Evolutionary conservation across 2,797 vertebrate genomes (phyloP).

Genomic region (Pipistrellus pipistrellus): DNA sequence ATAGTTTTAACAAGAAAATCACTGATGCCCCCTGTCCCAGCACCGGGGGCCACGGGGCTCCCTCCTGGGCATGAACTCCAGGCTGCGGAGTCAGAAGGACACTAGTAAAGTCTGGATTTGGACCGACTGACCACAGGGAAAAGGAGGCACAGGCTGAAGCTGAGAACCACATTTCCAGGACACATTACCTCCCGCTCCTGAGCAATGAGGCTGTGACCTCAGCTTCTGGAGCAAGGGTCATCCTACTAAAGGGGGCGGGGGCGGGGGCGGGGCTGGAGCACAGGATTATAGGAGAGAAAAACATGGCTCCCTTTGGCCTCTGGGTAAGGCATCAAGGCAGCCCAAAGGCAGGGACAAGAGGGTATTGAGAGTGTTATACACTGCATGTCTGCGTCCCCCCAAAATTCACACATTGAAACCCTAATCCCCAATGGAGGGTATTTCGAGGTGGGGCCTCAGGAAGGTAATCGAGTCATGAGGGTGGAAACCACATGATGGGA

Average conservation of each 20-base stretch:
- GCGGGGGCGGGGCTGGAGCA: background rate
- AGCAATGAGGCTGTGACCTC: background rate
- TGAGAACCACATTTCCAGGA: background rate
- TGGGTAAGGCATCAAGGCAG: background rate
- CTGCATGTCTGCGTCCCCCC: background rate
- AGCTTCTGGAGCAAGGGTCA: background rate
- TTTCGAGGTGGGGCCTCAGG: background rate
- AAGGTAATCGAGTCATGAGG: background rate
- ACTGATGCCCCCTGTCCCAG: background rate
- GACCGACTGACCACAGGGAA: background rate
- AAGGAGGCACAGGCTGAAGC: background rate
- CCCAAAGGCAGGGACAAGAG: background rate
- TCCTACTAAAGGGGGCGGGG: background rate
- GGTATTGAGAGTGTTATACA: background rate
- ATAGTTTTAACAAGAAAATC: background rate
- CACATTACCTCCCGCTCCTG: background rate
- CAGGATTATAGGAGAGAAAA: background rate
- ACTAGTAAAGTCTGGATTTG: background rate
- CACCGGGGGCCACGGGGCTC: fast-evolving
- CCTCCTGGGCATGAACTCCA: background rate
- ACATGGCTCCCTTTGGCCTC: background rate
- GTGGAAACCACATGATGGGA: background rate
- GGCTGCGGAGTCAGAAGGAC: background rate
- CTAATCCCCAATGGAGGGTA: background rate
- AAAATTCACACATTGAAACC: background rate